These are phyloP conservation scores for Ictalurus furcatus DNA, from an alignment of 2,113 vertebrate species.

Conservation along the genomic window DNA sequence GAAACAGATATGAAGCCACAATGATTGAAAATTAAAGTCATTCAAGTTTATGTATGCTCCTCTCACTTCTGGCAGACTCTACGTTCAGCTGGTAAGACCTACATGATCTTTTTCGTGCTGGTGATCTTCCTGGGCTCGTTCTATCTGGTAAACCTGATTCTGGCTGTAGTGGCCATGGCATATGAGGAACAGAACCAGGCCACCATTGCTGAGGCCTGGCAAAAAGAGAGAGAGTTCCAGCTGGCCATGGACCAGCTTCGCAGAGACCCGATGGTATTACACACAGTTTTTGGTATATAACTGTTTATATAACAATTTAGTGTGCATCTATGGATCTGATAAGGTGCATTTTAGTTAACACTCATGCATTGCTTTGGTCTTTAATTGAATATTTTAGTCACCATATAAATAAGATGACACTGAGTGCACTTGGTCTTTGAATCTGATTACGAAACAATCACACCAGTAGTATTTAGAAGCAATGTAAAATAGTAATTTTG, in stretches of 20 bases:
- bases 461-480: neutral
- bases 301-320: neutral
- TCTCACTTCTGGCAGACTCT: slow-evolving; percentile 77
- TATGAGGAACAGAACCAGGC: slow-evolving; percentile 99
- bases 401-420: neutral
- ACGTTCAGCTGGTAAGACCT: slow-evolving; percentile 94
- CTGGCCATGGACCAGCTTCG: slow-evolving; percentile 92
- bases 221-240: slow-evolving; percentile 94
- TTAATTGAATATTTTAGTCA: neutral
- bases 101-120: slow-evolving; percentile 98
- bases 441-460: neutral
- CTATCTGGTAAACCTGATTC: slow-evolving; percentile 95
- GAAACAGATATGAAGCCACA: neutral
- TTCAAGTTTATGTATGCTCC: neutral
- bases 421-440: neutral
- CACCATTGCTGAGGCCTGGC: slow-evolving; percentile 93
- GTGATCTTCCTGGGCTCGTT: slow-evolving; percentile 98
- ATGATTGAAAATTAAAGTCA: neutral
- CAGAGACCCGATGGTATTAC: slow-evolving; percentile 86
- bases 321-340: neutral
- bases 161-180: slow-evolving; percentile 98
- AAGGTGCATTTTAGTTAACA: neutral
- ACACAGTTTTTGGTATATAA: neutral
- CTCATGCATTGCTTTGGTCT: neutral
- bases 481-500: neutral